These are phyloP conservation scores for Cryptotis parvus DNA, from an alignment of 2,113 vertebrate genomes.

Conservation along the genomic window DNA sequence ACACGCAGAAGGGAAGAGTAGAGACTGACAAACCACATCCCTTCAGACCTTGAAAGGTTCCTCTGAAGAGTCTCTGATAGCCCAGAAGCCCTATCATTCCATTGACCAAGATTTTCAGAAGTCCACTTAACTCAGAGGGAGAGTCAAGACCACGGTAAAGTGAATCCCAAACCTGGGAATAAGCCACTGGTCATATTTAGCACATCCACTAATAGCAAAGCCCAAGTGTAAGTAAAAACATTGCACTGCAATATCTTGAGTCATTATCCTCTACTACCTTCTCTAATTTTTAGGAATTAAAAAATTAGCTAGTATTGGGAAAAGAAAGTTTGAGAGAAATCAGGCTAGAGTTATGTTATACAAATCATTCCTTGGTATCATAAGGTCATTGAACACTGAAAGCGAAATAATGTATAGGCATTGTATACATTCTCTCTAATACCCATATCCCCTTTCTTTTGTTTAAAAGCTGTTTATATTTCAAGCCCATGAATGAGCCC, in stretches of 20 bases:
- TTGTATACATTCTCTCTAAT: not conserved
- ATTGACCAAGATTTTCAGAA: not conserved
- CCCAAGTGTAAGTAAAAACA: slow-evolving; percentile 59
- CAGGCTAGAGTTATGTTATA: slow-evolving; percentile 49
- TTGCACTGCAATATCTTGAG: slow-evolving; percentile 61
- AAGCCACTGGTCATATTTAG: slow-evolving; percentile 30
- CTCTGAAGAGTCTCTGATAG: not conserved
- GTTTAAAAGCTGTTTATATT: slow-evolving; percentile 26
- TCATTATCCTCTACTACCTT: slow-evolving; percentile 66
- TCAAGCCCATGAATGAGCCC: not conserved
- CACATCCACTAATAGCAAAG: slow-evolving; percentile 63
- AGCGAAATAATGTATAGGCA: not conserved
- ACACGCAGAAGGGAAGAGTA: not conserved
- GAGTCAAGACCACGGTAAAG: slow-evolving; percentile 36
- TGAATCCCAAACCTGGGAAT: slow-evolving; percentile 24
- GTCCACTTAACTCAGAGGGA: slow-evolving; percentile 44
- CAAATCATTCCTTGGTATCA: slow-evolving; percentile 31
- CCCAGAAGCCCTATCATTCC: not conserved
- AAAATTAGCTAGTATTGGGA: slow-evolving; percentile 44
- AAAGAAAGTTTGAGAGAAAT: slow-evolving; percentile 62
- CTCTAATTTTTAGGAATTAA: slow-evolving; percentile 45
- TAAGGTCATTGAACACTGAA: not conserved
- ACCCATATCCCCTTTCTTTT: not conserved
- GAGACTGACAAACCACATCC: not conserved
- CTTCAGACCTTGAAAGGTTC: not conserved